Conservation (phyloP, 2,888 invertebrate genomes). For the Epinotia brunnichana region DNA sequence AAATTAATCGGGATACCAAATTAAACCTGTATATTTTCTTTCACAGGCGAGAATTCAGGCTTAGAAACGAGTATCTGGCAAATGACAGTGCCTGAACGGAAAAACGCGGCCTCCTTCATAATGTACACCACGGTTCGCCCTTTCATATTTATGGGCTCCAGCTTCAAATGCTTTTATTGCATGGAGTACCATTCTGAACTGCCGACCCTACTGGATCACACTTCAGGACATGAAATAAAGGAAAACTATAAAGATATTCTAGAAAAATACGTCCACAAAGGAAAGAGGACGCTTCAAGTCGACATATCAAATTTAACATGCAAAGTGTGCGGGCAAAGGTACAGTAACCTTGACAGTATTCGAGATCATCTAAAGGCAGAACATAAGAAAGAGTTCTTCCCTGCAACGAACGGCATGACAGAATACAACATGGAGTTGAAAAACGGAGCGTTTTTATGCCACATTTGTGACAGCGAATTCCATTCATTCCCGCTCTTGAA, state of each 20-base stretch:
- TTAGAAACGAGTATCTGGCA: slow-evolving; percentile 65
- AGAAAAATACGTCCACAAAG: slow-evolving; percentile 57
- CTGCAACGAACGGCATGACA: slow-evolving; percentile 62
- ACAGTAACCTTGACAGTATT: slow-evolving; percentile 52
- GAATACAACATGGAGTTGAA: slow-evolving; percentile 60
- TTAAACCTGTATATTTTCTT: slow-evolving; percentile 46
- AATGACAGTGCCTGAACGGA: slow-evolving; percentile 60
- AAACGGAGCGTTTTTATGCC: slow-evolving; percentile 58
- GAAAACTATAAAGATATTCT: slow-evolving; percentile 51
- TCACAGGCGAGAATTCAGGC: slow-evolving; percentile 47
- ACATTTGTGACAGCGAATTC: slow-evolving; percentile 58
- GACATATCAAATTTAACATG: slow-evolving; percentile 66
- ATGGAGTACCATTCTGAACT: slow-evolving; percentile 58
- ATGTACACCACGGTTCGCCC: slow-evolving; percentile 63
- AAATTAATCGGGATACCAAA: neutral
- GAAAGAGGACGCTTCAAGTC: slow-evolving; percentile 60
- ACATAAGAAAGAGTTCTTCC: slow-evolving; percentile 56
- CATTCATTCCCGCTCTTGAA: slow-evolving; percentile 60
- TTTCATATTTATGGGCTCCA: slow-evolving; percentile 64
- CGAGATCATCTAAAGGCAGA: slow-evolving; percentile 55
- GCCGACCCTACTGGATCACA: slow-evolving; percentile 56
- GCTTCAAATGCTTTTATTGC: slow-evolving; percentile 69
- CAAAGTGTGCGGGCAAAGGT: slow-evolving; percentile 53
- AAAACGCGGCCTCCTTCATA: slow-evolving; percentile 64
- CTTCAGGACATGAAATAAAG: slow-evolving; percentile 52